These are phyloP conservation scores for Macropus fuliginosus DNA, from an alignment of 2,797 vertebrate genomes.

Conservation along the genomic window DNA sequence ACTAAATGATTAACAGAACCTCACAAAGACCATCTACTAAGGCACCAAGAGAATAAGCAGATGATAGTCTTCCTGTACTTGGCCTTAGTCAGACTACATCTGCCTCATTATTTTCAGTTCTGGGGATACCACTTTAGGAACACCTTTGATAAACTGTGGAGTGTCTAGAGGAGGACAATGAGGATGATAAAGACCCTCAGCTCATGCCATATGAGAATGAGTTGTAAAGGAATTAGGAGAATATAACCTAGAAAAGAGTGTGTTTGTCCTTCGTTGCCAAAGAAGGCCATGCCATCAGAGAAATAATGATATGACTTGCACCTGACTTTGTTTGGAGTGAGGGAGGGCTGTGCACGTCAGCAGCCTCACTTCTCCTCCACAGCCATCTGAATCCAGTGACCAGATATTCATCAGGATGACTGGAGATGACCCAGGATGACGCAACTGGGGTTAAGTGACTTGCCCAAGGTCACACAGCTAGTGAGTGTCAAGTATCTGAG, in stretches of 20 bases:
- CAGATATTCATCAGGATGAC: no score
- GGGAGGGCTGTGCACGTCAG: no score
- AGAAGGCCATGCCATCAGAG: no score
- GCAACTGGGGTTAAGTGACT: no score
- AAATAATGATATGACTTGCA: no score
- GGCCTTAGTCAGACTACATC: background rate
- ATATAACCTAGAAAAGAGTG: background rate
- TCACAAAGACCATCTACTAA: background rate
- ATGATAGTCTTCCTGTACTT: background rate
- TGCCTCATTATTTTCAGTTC: background rate
- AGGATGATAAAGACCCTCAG: background rate
- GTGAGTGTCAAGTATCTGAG: no score
- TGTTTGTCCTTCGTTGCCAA: no score
- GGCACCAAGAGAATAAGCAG: background rate
- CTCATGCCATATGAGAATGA: background rate
- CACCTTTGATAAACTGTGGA: background rate
- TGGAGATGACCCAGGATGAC: no score
- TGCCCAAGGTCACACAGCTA: no score
- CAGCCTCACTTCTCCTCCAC: no score
- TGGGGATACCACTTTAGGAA: background rate
- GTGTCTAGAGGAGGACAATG: background rate
- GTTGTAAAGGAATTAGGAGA: background rate
- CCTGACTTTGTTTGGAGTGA: no score
- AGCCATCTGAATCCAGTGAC: no score
- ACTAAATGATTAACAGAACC: background rate